Conservation (phyloP, 2,888 invertebrate species). For the Melieria crassipennis region DNA sequence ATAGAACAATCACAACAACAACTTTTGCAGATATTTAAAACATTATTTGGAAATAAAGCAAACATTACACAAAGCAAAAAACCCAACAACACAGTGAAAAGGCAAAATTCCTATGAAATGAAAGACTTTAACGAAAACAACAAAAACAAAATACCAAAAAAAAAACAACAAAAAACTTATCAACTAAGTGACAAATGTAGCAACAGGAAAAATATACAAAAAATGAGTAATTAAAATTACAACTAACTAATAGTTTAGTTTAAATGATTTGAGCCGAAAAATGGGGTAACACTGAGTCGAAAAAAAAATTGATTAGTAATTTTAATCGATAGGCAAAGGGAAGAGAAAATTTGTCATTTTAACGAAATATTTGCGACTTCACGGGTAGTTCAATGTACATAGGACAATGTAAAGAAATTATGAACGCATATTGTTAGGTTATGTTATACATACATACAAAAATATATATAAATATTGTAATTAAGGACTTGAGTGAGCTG, state of each 20-base stretch:
- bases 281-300: no score
- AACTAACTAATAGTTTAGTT: no score
- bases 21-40: no score
- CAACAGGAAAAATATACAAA: neutral
- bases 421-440: neutral
- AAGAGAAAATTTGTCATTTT: conserved; percentile 22
- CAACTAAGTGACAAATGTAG: conserved; percentile 16
- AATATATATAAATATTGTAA: conserved; percentile 5
- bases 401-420: neutral
- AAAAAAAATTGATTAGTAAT: conserved; percentile 11
- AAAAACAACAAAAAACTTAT: conserved; percentile 28
- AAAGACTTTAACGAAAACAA: conserved; percentile 58
- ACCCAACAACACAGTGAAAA: conserved; percentile 35
- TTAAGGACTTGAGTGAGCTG: neutral
- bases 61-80: conserved; percentile 5
- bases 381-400: conserved; percentile 33
- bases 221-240: conserved; percentile 11
- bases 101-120: conserved; percentile 63
- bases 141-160: conserved; percentile 50
- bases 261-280: no score
- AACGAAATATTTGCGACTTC: conserved; percentile 32
- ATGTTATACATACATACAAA: conserved; percentile 6
- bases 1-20: no score
- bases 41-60: neutral
- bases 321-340: conserved; percentile 12